phyloP scores from a whole-genome alignment of 2,113 vertebrate genomes.

The Triplophysa dalaica region DNA sequence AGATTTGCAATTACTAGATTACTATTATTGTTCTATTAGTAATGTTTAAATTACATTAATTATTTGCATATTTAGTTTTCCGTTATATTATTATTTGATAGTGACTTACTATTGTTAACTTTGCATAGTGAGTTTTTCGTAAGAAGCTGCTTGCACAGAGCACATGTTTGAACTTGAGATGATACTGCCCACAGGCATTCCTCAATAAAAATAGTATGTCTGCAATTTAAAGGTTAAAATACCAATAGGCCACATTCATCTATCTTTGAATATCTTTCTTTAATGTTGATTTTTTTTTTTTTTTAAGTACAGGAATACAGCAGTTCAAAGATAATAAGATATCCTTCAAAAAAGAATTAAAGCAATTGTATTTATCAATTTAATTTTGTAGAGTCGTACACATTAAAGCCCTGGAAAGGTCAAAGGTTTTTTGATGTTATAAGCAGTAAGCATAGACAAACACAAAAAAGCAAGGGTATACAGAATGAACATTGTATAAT shows the following conservation, averaged over 20 bases:
- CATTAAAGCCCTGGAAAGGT: neutral
- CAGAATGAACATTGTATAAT: neutral
- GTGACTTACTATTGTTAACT: no score
- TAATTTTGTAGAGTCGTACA: neutral
- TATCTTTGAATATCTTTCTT: neutral
- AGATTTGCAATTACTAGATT: no score
- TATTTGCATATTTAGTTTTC: neutral
- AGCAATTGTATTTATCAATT: neutral
- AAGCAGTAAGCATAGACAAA: neutral
- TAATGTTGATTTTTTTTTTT: neutral
- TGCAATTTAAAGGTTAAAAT: neutral
- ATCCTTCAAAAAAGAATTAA: neutral
- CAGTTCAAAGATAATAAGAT: no score
- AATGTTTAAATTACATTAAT: no score
- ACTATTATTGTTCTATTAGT: no score
- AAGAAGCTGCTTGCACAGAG: neutral
- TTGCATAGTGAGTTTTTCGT: no score
- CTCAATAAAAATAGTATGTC: neutral
- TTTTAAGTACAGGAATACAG: no score
- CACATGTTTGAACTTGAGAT: slow-evolving; percentile 20
- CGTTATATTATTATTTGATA: neutral
- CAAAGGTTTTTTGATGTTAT: neutral
- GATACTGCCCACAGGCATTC: neutral
- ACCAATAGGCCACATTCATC: neutral
- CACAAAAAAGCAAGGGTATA: neutral